Conservation (phyloP, 2,113 vertebrate species). For the Eulemur macaco region DNA sequence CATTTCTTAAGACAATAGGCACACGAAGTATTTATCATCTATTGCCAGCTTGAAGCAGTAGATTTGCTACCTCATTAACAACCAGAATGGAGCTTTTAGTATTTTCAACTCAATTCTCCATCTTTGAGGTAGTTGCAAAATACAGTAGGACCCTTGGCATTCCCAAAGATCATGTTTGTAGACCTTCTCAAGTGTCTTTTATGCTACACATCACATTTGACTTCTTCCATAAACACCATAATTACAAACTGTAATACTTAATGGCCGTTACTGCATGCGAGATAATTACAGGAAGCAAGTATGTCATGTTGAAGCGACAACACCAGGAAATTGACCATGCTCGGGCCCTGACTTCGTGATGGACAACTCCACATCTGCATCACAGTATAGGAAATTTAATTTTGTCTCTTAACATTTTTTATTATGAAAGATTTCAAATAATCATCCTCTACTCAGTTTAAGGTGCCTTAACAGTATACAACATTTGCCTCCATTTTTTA, state of each 20-base stretch:
- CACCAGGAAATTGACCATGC: not conserved
- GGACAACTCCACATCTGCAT: not conserved
- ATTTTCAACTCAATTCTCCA: not conserved
- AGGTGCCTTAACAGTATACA: no score
- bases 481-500: not conserved
- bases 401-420: not conserved
- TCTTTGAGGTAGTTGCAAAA: not conserved
- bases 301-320: not conserved
- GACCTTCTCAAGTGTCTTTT: not conserved
- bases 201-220: not conserved
- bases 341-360: not conserved
- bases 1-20: not conserved
- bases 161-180: not conserved
- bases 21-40: not conserved
- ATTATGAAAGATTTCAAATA: conserved; percentile 21
- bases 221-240: not conserved
- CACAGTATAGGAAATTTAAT: not conserved
- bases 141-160: not conserved
- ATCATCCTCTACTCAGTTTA: not conserved
- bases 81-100: not conserved
- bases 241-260: not conserved
- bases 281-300: not conserved
- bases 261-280: not conserved
- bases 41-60: not conserved
- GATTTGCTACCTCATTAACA: not conserved